Evolutionary conservation across 2,888 invertebrate genomes (phyloP).

Genomic region (Noctua pronuba): DNA sequence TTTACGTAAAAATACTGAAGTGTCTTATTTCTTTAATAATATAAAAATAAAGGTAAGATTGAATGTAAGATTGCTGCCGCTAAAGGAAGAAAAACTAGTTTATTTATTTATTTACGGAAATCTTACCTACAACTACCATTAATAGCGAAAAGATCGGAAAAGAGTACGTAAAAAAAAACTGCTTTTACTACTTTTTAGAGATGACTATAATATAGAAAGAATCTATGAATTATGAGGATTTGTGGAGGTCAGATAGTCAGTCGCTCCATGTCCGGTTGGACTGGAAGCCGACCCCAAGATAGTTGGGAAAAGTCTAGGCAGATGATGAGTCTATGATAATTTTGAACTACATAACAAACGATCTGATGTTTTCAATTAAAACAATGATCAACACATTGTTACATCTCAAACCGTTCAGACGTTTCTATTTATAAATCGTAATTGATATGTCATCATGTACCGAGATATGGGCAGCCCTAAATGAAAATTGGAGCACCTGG

Average conservation of each 20-base stretch:
- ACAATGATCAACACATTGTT: conserved; percentile 6
- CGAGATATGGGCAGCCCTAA: conserved; percentile 35
- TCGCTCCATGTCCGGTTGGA: no score
- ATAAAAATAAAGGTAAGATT: background rate
- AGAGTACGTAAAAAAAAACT: background rate
- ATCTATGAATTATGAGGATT: background rate
- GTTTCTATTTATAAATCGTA: conserved; percentile 50
- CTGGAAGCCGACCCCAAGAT: background rate
- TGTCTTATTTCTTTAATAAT: background rate
- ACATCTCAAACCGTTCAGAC: conserved; percentile 18
- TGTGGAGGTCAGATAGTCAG: no score
- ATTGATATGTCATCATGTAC: conserved; percentile 62
- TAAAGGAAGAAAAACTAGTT: background rate
- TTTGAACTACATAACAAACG: background rate
- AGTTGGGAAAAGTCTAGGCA: background rate
- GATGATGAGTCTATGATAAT: background rate
- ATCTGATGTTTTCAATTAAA: background rate
- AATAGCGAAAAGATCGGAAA: background rate
- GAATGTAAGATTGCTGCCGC: no score
- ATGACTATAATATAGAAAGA: background rate
- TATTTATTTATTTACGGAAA: no score
- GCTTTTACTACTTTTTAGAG: background rate
- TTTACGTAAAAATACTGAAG: background rate
- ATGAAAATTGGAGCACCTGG: conserved; percentile 60
- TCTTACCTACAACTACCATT: no score